Evolutionary conservation across 2,113 vertebrate genomes (phyloP), one percentile per base, ranked within the genome.

Genomic region (Zosterops pallidus): DNA sequence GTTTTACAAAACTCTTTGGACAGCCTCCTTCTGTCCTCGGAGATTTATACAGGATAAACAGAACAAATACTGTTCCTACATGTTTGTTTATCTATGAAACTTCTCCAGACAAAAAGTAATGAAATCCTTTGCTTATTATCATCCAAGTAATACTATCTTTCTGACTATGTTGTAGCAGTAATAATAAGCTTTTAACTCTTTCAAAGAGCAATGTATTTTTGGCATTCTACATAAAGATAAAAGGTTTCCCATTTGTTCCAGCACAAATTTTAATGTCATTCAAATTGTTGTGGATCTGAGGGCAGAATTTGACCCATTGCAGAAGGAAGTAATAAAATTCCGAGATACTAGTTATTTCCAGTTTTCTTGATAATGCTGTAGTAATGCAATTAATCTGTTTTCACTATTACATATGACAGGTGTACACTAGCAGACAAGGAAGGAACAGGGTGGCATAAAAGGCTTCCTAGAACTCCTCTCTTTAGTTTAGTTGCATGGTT

Each of bases 71-170:
- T 76, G 23, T 92, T 96, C 80, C 94, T 94, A 69, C 18, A 3
- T 97, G 64, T 98, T 98, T 98, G 83, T 95, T 96, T 96, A 93
- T 83, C 92, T 91, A 83, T 97, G 95, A 97, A 96, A 96, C 55
- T 97, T 98, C 94, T 96, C 65, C 71, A 93, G 82, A 83, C 62
- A 96, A 78, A 75, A 97, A 97, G 95, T 97, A 98, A 98, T 97
- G 85, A 97, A 96, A 97, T 83, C 93, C 94, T 98, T 97, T 96
- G 97, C 97, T 81, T 98, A 98, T 89, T 92, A 97, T 97, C 94
- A 96, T 97, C 91, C 86, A 82, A 96, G 89, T 92, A 97, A 97
- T 97, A 97, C 96, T 97, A 97, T 95, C 77, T 93, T 96, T 97
- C 97, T 96, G 95, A 93, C 86, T 97, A 71, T 97, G 90, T 96